Evolutionary conservation across 2,113 vertebrate genomes (phyloP).

Genomic region (Mellivora capensis): DNA sequence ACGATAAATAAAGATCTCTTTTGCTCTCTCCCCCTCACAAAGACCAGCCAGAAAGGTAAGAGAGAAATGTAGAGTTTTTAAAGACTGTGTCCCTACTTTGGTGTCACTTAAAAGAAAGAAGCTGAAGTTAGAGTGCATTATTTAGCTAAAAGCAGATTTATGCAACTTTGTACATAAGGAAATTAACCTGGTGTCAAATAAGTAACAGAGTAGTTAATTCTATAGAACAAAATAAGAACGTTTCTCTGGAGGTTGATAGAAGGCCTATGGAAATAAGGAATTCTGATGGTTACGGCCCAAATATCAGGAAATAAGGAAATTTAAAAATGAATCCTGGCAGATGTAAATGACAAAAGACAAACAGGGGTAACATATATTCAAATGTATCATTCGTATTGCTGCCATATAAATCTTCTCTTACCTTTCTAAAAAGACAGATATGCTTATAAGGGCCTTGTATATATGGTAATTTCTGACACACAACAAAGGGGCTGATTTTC

Average conservation of each 20-base stretch:
- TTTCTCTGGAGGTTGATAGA: background rate
- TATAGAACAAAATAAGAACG: background rate
- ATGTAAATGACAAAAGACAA: background rate
- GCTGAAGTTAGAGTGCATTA: background rate
- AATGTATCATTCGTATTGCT: background rate
- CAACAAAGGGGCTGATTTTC: background rate
- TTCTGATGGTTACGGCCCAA: background rate
- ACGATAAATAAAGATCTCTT: background rate
- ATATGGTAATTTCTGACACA: background rate
- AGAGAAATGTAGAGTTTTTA: background rate
- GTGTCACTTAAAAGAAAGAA: background rate
- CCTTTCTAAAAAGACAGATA: background rate
- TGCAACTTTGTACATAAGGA: background rate
- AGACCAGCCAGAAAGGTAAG: background rate
- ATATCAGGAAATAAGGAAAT: background rate
- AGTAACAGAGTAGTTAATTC: background rate
- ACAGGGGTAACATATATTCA: background rate
- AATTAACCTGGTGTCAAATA: background rate
- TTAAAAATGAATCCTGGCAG: background rate
- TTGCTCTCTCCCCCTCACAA: background rate
- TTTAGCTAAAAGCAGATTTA: background rate
- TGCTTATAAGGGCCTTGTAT: background rate
- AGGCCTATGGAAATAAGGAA: background rate
- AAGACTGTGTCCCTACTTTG: background rate
- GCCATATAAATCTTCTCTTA: background rate